phyloP scores from a whole-genome alignment of 2,797 vertebrate genomes.

The Phoeniculus purpureus region DNA sequence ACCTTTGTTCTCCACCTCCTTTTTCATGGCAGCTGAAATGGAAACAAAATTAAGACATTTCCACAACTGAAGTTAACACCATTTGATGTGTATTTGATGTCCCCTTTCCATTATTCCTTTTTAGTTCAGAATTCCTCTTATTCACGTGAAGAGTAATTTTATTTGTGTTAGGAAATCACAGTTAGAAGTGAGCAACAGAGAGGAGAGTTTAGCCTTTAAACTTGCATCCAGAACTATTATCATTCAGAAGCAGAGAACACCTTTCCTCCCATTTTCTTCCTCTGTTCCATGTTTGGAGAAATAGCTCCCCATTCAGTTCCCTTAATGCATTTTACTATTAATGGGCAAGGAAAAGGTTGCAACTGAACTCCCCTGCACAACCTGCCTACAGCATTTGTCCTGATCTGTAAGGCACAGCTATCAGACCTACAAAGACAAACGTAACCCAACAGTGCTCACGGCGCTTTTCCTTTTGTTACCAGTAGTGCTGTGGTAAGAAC shows the following conservation, averaged over 20 bases:
- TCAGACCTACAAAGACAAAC: background rate
- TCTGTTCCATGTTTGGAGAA: background rate
- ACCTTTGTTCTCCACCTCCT: constrained; percentile 68
- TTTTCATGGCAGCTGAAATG: constrained; percentile 51
- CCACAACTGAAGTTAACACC: background rate
- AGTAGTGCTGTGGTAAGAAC: background rate
- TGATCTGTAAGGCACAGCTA: background rate
- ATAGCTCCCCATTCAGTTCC: background rate
- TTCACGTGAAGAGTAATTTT: background rate
- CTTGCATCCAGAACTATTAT: background rate
- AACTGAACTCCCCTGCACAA: background rate
- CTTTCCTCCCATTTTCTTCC: background rate
- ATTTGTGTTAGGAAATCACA: background rate
- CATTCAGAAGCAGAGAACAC: background rate
- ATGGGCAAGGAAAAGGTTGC: background rate
- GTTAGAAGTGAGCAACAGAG: background rate
- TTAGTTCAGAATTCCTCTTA: background rate
- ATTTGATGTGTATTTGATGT: background rate
- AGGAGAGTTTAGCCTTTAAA: background rate
- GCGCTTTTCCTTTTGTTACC: background rate
- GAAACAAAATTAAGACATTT: constrained; percentile 14
- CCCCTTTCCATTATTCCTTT: background rate
- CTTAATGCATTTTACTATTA: background rate
- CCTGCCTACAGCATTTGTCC: background rate
- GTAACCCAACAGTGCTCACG: background rate